Conservation (phyloP, 1,140 invertebrate species). For the Chrysopa pallens region DNA sequence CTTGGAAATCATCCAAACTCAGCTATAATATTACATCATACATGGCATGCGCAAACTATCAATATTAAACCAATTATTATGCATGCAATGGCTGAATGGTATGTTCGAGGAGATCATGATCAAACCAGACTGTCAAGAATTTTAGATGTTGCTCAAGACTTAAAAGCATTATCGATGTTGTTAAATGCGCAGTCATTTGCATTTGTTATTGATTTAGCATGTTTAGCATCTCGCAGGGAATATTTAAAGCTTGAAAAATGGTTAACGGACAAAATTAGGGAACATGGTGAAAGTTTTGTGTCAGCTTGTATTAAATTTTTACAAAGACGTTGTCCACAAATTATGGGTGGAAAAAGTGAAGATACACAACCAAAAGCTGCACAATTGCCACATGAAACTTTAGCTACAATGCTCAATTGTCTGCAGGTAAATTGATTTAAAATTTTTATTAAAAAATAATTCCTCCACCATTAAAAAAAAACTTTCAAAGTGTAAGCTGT, state of each 20-base stretch:
- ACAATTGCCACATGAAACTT: conserved; percentile 76
- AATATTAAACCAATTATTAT: conserved; percentile 74
- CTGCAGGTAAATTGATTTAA: conserved; percentile 33
- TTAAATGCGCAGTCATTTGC: conserved; percentile 83
- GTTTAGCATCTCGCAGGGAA: conserved; percentile 85
- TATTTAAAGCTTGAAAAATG: conserved; percentile 98
- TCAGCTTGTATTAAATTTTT: conserved; percentile 71
- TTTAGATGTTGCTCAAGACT: conserved; percentile 91
- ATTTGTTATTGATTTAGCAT: conserved; percentile 96
- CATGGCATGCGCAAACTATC: conserved; percentile 68
- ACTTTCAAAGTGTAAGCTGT: too few species aligned
- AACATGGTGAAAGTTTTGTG: conserved; percentile 82
- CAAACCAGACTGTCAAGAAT: conserved; percentile 85
- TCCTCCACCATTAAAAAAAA: too few species aligned
- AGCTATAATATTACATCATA: conserved; percentile 80
- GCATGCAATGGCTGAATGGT: conserved; percentile 96
- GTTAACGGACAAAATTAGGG: conserved; percentile 84
- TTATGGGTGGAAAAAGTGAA: conserved; percentile 61
- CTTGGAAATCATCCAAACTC: conserved; percentile 88
- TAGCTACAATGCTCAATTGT: conserved; percentile 72
- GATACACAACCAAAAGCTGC: conserved; percentile 66
- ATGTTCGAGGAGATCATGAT: conserved; percentile 77
- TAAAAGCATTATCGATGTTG: conserved; percentile 86
- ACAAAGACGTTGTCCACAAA: conserved; percentile 69
- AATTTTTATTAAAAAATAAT: too few species aligned